These are phyloP conservation scores for Anguilla rostrata DNA, from an alignment of 2,113 vertebrate genomes.

Conservation along the genomic window DNA sequence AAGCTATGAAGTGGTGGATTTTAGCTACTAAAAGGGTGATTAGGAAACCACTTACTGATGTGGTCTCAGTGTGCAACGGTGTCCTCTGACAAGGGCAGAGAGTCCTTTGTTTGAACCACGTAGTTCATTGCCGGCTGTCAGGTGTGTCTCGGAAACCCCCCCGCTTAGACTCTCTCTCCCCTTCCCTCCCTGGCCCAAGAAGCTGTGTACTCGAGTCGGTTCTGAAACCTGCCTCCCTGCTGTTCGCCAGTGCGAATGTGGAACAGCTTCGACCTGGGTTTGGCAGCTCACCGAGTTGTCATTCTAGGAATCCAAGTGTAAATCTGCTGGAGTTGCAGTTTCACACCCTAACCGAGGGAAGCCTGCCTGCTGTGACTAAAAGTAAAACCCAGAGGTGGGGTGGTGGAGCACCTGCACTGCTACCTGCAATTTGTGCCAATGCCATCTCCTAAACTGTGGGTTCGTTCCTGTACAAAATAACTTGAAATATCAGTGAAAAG, in stretches of 20 bases:
- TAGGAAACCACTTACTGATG: background rate
- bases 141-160: background rate
- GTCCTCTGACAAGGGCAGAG: background rate
- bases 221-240: background rate
- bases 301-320: background rate
- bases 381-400: background rate
- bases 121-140: background rate
- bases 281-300: background rate
- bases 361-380: background rate
- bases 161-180: background rate
- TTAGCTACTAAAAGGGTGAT: background rate
- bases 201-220: constrained; percentile 7
- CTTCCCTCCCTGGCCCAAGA: background rate
- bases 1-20: background rate
- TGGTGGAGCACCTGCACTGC: background rate
- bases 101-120: background rate
- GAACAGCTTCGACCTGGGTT: background rate
- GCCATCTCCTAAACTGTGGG: background rate
- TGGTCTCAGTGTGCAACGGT: background rate
- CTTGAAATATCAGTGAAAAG: background rate
- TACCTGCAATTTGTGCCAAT: background rate
- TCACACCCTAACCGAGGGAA: background rate
- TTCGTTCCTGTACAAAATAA: background rate
- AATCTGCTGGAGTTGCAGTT: background rate
- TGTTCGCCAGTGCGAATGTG: background rate